These are phyloP conservation scores for Furnarius figulus DNA, from an alignment of 2,113 vertebrate species.

Conservation along the genomic window DNA sequence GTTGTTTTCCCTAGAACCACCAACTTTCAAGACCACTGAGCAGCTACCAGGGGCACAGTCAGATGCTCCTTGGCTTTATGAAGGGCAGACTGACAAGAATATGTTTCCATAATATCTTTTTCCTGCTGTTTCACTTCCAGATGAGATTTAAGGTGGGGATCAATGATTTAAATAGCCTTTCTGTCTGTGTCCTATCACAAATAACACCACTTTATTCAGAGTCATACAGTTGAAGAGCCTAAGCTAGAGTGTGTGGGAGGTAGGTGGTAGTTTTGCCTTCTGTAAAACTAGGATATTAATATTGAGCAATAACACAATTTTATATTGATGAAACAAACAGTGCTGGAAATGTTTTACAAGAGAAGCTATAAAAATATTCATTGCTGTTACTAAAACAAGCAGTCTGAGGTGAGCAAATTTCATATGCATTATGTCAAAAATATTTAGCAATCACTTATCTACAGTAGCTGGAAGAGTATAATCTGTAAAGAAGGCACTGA, in stretches of 20 bases:
- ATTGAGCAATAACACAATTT: neutral
- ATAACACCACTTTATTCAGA: neutral
- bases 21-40: neutral
- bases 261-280: neutral
- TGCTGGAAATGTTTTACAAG: neutral
- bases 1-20: neutral
- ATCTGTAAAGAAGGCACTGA: neutral
- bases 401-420: neutral
- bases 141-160: neutral
- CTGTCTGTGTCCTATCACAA: neutral
- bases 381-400: neutral
- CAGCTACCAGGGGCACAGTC: neutral
- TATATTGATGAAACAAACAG: neutral
- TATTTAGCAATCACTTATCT: neutral
- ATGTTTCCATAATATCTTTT: neutral
- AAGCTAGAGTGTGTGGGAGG: neutral
- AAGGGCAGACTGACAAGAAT: neutral
- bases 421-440: neutral
- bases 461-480: neutral
- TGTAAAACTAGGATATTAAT: neutral
- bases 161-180: neutral
- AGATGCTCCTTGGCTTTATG: neutral
- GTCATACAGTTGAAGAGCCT: neutral
- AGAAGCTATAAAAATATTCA: neutral
- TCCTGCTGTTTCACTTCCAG: neutral